Percentiles rank a stretch among this genome's conserved stretches.
phyloP scores from a whole-genome alignment of 2,797 vertebrate species.

The Mus spretus region DNA sequence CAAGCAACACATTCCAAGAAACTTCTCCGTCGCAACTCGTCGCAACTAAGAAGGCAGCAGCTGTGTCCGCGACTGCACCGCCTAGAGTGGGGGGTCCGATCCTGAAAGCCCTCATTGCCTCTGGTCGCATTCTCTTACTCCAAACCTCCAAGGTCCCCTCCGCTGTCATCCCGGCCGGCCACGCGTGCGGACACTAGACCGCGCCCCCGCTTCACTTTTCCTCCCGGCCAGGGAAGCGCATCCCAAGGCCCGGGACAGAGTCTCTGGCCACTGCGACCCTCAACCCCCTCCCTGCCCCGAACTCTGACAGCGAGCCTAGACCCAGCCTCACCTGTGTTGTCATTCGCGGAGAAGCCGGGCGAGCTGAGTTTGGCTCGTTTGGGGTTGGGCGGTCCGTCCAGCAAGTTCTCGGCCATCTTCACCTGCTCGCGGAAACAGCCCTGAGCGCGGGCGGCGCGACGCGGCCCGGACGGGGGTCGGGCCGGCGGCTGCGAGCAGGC shows the following conservation, averaged over 20 bases:
- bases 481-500: slow-evolving; percentile 63
- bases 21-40: slow-evolving; percentile 67
- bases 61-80: slow-evolving; percentile 2
- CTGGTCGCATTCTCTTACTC: not conserved
- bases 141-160: not conserved
- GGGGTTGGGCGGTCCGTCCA: slow-evolving; percentile 97
- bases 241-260: not conserved
- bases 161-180: slow-evolving; percentile 61
- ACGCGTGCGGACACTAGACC: slow-evolving; percentile 43
- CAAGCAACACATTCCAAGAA: slow-evolving; percentile 64
- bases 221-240: not conserved
- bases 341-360: slow-evolving; percentile 95
- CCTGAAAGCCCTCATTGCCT: slow-evolving; percentile 13
- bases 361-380: slow-evolving; percentile 98
- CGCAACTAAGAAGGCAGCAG: not conserved
- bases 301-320: slow-evolving; percentile 22
- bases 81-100: not conserved
- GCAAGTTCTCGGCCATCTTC: slow-evolving; percentile 97
- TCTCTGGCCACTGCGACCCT: not conserved
- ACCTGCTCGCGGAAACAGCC: slow-evolving; percentile 80
- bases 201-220: slow-evolving; percentile 60
- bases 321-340: slow-evolving; percentile 95
- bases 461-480: slow-evolving; percentile 54
- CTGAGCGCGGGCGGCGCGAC: slow-evolving; percentile 57
- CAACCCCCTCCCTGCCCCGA: not conserved